Evolutionary conservation across 2,113 vertebrate species (phyloP), one percentile per base, ranked within the genome.

Genomic region (Paraplagusia blochii): DNA sequence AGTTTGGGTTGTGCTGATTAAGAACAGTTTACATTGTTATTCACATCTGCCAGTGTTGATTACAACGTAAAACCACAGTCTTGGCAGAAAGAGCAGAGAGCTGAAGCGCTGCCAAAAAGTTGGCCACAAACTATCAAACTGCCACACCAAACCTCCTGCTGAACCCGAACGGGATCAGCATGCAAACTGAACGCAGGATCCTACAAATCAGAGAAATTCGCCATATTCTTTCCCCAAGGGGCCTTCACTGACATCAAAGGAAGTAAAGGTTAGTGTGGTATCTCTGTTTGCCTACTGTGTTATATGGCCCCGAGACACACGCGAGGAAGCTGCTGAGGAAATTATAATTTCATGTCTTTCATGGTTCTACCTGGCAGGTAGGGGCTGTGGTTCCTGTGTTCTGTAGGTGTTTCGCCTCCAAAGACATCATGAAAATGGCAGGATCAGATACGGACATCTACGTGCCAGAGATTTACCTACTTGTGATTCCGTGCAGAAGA

Each of bases 161-260:
- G 43, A 29, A 70, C 48, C 58, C 51, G 59, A 75, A 67, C 42
- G 36, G 44, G 57, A 58, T 59, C 63, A 16, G 45, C 69, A 66
- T 78, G 72, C 65, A 82, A 76, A 52, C 76, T 62, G 79, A 85
- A 88, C 88, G 79, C 71, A 47, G 44, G 66, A 83, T 77, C 72
- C 70, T 74, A 58, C 77, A 86, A 29, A 84, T 85, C 79, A 70
- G 65, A 73, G 73, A 52, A 51, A 66, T 75, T 84, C 77, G 81
- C 83, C 82, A 74, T 81, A 74, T 79, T 63, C 50, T 43, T 58
- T 74, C 79, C 82, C 69, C 58, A 46, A 61, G 84, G 82, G 68
- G 67, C 46, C 67, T 11, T 68, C 78, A 49, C 69, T 43, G 44
- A 88, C 89, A 85, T 88, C 86, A 90, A 88, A 90, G 86, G 50